Evolutionary conservation across 2,113 vertebrate genomes (phyloP), one percentile per base, ranked within the genome.

Genomic region (Nothobranchius kuhntae): DNA sequence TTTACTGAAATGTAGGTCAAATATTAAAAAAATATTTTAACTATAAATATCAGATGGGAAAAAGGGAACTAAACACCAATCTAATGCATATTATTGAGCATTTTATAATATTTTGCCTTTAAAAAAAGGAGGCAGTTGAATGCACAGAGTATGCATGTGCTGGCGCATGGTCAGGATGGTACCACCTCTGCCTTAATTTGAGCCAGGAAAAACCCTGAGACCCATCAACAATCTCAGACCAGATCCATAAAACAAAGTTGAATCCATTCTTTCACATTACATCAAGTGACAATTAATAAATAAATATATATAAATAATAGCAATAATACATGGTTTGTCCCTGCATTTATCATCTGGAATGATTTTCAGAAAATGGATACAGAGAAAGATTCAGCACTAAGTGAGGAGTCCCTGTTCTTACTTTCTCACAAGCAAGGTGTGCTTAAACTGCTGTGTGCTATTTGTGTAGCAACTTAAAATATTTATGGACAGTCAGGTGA

Each of bases 401-500:
- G n/a, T 30, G 9, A 50, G 53, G 40, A 58, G 13, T 10, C 14
- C 9, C 53, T 63, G 42, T 38, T 61, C n/a, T 30, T 59, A 35
- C 1, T 44, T 58, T 48, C 65, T 47, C 13, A 21, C 24, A 48
- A 65, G 44, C 65, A 52, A 12, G 62, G 69, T 66, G 47, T 36
- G 60, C 21, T 48, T 35, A 69, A 73, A 47, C 17, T 0, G 17
- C 3, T 2, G 10, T 26, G 15, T 58, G 17, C 13, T 63, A 3
- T 56, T 65, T 55, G n/a, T 57, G n/a, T 2, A 15, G 13, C 26
- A n/a, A n/a, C 6, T 47, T 73, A 7, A 44, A 66, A 68, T 35
- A 40, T 69, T 57, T 53, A 61, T 61, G 30, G 13, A 26, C 10
- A 45, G 53, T 56, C 58, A 66, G 61, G 48, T 55, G 17, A 72